phyloP scores from a whole-genome alignment of 2,113 vertebrate genomes.

The Leptodactylus fuscus region DNA sequence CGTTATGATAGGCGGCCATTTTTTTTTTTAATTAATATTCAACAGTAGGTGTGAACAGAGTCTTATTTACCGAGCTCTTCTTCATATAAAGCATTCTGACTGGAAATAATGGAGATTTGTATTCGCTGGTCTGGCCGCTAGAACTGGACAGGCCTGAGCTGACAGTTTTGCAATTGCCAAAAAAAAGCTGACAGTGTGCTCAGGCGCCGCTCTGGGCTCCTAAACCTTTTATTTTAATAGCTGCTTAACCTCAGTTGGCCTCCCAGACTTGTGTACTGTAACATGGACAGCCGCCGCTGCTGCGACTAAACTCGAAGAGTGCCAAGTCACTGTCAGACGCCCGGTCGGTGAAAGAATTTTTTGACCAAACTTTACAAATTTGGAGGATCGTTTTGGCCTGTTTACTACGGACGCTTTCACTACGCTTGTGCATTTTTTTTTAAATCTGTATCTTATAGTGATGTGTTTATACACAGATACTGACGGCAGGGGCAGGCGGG shows the following conservation, averaged over 20 bases:
- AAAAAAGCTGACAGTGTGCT: not conserved
- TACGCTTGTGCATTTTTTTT: not conserved
- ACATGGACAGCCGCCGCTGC: not conserved
- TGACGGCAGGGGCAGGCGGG: too few species aligned
- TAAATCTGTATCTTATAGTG: too few species aligned
- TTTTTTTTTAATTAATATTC: too few species aligned
- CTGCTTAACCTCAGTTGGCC: constrained; percentile 7
- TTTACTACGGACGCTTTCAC: not conserved
- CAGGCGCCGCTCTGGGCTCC: not conserved
- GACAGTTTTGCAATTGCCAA: not conserved
- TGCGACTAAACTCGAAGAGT: not conserved
- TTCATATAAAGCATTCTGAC: not conserved
- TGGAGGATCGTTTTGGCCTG: not conserved
- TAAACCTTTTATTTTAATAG: constrained; percentile 11
- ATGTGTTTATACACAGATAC: too few species aligned
- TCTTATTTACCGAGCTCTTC: not conserved
- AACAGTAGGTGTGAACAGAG: too few species aligned
- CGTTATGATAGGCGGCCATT: too few species aligned
- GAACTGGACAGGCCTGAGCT: not conserved
- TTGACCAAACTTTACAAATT: not conserved
- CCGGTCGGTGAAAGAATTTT: not conserved
- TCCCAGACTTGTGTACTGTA: not conserved
- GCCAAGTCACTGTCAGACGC: not conserved
- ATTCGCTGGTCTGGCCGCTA: not conserved
- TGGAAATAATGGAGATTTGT: not conserved